phyloP scores from a whole-genome alignment of 2,113 vertebrate species.

The Neolamprologus kungweensis region DNA sequence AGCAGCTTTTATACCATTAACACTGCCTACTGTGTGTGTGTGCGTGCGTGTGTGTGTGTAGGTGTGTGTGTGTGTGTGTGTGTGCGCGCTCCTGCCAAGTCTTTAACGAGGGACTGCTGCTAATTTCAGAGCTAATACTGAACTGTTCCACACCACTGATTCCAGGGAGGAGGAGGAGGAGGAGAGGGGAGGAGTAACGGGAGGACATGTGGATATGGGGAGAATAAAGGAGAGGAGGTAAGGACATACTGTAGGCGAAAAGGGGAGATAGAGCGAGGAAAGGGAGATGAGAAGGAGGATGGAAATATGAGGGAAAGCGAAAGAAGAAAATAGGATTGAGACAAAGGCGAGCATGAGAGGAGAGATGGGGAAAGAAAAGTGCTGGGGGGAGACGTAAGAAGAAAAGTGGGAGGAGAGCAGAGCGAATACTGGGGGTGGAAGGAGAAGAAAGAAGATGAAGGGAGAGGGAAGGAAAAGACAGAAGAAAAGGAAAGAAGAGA shows the following conservation, averaged over 20 bases:
- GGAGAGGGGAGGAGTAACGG: neutral
- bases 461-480: neutral
- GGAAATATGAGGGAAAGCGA: neutral
- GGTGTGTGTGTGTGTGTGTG: neutral
- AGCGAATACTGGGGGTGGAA: neutral
- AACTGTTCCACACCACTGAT: constrained; percentile 85
- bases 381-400: neutral
- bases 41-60: neutral
- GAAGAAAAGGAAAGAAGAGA: neutral
- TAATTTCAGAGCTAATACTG: constrained; percentile 97
- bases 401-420: neutral
- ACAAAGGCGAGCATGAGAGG: neutral
- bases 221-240: constrained; percentile 60
- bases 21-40: constrained; percentile 23
- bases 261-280: neutral
- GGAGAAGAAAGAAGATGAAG: neutral
- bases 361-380: neutral
- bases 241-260: neutral
- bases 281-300: neutral
- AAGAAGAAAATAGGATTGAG: neutral
- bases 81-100: constrained; percentile 70
- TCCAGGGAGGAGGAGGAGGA: constrained; percentile 66
- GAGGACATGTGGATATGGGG: constrained; percentile 27
- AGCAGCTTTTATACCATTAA: constrained; percentile 79
- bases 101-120: constrained; percentile 89